Conservation (phyloP, 2,113 vertebrate species). For the Acanthisitta chloris region DNA sequence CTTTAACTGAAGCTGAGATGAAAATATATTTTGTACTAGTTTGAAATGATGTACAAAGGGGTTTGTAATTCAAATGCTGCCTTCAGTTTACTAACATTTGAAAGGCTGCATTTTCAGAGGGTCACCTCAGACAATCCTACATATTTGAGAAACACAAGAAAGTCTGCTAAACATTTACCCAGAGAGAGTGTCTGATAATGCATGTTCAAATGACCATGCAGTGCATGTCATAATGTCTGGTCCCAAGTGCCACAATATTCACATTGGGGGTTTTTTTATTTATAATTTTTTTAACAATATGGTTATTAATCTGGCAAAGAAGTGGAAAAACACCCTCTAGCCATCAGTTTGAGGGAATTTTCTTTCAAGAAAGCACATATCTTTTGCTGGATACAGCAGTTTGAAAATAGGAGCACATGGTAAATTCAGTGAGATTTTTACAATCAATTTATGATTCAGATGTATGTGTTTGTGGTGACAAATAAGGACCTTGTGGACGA, state of each 20-base stretch:
- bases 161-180: not conserved
- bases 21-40: not conserved
- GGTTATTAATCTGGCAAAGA: not conserved
- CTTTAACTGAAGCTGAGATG: not conserved
- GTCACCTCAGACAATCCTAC: not conserved
- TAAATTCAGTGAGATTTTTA: not conserved
- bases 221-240: not conserved
- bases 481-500: not conserved
- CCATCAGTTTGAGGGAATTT: not conserved
- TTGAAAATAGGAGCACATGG: not conserved
- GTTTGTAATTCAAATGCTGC: slow-evolving; percentile 3
- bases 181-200: not conserved
- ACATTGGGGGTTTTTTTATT: not conserved
- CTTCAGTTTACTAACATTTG: not conserved
- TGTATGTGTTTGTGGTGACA: not conserved
- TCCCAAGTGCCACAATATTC: not conserved
- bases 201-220: not conserved
- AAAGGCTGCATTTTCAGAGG: not conserved
- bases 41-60: not conserved
- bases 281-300: not conserved
- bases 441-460: not conserved
- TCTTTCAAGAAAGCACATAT: not conserved
- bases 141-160: not conserved
- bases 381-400: not conserved
- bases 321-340: not conserved